These are phyloP conservation scores for Sebastes goodei DNA, from an alignment of 2,797 vertebrate species.

Conservation along the genomic window DNA sequence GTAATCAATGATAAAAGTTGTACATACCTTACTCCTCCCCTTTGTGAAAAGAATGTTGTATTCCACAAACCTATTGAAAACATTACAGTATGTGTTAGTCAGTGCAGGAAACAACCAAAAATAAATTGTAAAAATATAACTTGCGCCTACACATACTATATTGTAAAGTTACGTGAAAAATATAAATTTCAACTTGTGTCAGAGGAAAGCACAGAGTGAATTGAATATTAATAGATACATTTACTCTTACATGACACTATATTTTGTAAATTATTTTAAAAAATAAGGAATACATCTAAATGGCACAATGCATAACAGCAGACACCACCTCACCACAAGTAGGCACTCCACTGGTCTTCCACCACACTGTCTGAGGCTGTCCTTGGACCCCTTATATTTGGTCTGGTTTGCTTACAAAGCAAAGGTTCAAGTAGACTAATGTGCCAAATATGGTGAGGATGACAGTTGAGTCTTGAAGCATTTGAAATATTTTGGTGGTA, in stretches of 20 bases:
- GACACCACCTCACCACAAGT: constrained; percentile 58
- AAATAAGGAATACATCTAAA: neutral
- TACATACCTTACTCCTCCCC: constrained; percentile 38
- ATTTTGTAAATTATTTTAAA: neutral
- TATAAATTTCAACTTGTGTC: neutral
- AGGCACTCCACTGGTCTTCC: constrained; percentile 43
- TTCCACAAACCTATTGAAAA: constrained; percentile 48
- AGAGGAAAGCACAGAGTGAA: neutral
- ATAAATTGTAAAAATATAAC: neutral
- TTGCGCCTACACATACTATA: neutral
- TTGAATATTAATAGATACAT: neutral
- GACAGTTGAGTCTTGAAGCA: constrained; percentile 32
- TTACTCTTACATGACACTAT: neutral
- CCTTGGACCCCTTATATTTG: constrained; percentile 61
- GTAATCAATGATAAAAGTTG: neutral
- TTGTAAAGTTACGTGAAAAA: neutral
- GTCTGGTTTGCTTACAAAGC: constrained; percentile 60
- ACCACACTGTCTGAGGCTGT: constrained; percentile 43
- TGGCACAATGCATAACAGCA: neutral
- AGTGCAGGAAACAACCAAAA: neutral
- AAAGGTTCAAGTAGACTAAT: constrained; percentile 43
- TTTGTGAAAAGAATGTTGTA: constrained; percentile 17
- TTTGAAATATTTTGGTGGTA: constrained; percentile 27
- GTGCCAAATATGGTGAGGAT: constrained; percentile 48
- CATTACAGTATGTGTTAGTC: neutral